Conservation (phyloP, 2,113 vertebrate species). For the Pterocles burchelli region DNA sequence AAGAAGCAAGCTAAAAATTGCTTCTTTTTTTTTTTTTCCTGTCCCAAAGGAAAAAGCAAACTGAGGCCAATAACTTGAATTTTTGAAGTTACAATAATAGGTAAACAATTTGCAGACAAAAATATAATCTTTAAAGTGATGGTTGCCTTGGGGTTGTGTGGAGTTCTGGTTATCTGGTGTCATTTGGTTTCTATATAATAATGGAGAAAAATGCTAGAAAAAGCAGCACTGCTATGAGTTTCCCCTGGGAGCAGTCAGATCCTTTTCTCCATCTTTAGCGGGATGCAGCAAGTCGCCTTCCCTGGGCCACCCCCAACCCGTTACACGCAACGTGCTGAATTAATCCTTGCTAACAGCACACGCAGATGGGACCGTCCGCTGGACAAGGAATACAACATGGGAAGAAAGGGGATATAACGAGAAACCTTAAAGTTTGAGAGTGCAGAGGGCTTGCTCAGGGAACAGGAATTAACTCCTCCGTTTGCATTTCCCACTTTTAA, state of each 20-base stretch:
- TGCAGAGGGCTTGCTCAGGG: background rate
- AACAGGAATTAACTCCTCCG: background rate
- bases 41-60: slow-evolving; percentile 3
- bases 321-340: background rate
- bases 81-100: background rate
- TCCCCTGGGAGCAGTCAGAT: background rate
- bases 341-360: background rate
- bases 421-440: background rate
- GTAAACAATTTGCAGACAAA: slow-evolving; percentile 14
- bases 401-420: background rate
- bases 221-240: background rate
- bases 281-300: background rate
- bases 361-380: background rate
- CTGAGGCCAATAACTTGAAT: background rate
- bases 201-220: background rate
- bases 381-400: background rate
- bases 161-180: background rate
- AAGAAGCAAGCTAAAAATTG: background rate
- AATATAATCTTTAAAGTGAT: background rate
- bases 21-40: background rate
- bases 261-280: background rate
- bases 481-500: background rate
- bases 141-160: background rate
- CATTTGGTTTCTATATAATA: background rate
- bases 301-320: background rate